Conservation (phyloP, 2,888 invertebrate genomes). For the Leptopilina myrica region DNA sequence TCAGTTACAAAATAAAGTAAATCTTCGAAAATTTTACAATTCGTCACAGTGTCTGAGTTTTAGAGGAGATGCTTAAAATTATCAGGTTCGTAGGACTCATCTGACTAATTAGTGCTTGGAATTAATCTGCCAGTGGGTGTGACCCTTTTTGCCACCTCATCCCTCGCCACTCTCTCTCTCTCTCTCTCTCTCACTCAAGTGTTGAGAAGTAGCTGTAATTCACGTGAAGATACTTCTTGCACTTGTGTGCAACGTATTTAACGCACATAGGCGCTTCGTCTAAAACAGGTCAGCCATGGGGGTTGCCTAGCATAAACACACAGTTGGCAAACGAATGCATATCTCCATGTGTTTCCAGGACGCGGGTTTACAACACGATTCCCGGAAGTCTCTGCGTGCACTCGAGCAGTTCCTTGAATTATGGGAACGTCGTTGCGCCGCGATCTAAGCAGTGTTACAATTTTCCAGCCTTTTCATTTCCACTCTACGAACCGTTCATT, state of each 20-base stretch:
- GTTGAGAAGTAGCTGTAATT: slow-evolving; percentile 6
- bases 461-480: slow-evolving; percentile 31
- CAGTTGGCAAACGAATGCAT: slow-evolving; percentile 42
- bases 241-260: slow-evolving; percentile 20
- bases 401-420: slow-evolving; percentile 36
- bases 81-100: neutral
- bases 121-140: neutral
- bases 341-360: slow-evolving; percentile 43
- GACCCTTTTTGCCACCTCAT: neutral
- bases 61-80: neutral
- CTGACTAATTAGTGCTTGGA: slow-evolving; percentile 10
- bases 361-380: slow-evolving; percentile 41
- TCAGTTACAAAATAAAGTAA: no score
- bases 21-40: neutral
- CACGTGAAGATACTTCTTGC: slow-evolving; percentile 8
- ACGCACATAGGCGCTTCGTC: slow-evolving; percentile 33
- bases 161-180: neutral
- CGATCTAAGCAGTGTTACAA: slow-evolving; percentile 19
- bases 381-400: slow-evolving; percentile 41
- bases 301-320: slow-evolving; percentile 6
- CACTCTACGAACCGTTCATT: slow-evolving; percentile 22
- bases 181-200: no score
- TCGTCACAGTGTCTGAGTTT: neutral
- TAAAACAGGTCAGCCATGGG: slow-evolving; percentile 48
- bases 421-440: slow-evolving; percentile 7